Evolutionary conservation across 2,797 vertebrate genomes (phyloP), one percentile per base, ranked within the genome.

Genomic region (Galaxias olidus): DNA sequence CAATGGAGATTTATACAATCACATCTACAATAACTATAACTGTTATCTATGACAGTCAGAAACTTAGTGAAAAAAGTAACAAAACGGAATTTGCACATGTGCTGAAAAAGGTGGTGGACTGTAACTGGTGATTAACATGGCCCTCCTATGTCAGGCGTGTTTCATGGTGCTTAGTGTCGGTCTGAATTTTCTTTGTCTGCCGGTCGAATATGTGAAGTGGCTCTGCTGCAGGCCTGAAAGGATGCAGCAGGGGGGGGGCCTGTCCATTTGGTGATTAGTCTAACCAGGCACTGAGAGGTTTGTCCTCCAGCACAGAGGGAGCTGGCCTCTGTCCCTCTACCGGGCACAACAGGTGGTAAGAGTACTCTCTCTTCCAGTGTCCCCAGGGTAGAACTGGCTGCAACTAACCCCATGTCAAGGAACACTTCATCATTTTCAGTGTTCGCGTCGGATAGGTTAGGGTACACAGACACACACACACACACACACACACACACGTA

Each of bases 231-330:
- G 18, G 45, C 11, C 41, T 8, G 73, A 40, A 70, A 73, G 47
- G 59, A 71, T 82, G 72, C 56, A 62, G 60, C 50, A 59, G 59
- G 13, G 47, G 60, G 54, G 63, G 53, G 41, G 41, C 61, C 42
- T 62, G 70, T 89, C 82, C 88, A 87, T 57, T 59, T 45, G 78
- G 90, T 87, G 88, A 89, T 90, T 88, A 89, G 87, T 87, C 86
- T 88, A 89, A 87, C 81, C 72, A 77, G 85, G 85, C 88, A 79
- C 82, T 68, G 84, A 87, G 84, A 83, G 79, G 71, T 84, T 84
- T 82, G 86, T 85, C 86, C 82, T 86, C 80, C 66, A 82, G 71
- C 71, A 63, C 81, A 71, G 73, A 55, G 68, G 71, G 77, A 78
- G 73, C 42, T 65, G 72, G 66, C 69, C 81, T 73, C 70, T 60